phyloP scores from a whole-genome alignment of 1,140 invertebrate species.

The Pararge aegeria region DNA sequence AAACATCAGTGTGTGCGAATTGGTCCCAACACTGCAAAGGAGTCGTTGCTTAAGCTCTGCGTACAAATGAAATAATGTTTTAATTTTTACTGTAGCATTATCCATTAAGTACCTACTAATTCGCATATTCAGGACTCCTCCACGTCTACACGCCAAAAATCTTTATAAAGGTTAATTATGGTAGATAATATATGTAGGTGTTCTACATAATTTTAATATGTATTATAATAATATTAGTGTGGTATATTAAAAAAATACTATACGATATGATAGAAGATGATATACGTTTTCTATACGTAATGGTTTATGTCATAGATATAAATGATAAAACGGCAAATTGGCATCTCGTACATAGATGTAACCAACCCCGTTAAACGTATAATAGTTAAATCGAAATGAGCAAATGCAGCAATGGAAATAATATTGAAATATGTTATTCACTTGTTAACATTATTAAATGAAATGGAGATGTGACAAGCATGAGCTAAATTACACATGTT shows the following conservation, averaged over 20 bases:
- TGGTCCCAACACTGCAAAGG: conserved; percentile 35
- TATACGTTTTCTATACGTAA: background rate
- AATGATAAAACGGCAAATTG: background rate
- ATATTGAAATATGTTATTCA: too few species aligned
- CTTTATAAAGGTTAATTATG: background rate
- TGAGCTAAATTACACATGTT: conserved; percentile 7
- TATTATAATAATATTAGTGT: background rate
- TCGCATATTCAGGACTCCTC: conserved; percentile 8
- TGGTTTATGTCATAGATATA: background rate
- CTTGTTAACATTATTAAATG: background rate
- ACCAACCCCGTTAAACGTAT: too few species aligned
- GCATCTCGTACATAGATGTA: background rate
- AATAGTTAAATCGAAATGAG: too few species aligned
- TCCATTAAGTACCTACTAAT: background rate
- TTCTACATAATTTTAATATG: conserved; percentile 1
- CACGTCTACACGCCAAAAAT: conserved; percentile 21
- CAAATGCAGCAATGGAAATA: too few species aligned
- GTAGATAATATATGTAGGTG: background rate
- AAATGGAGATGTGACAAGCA: background rate
- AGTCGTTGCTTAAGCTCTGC: conserved; percentile 11
- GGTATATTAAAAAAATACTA: background rate
- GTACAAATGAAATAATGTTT: background rate
- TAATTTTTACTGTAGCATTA: background rate
- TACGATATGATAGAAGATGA: background rate
- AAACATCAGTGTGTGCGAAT: conserved; percentile 22